Percentiles rank a stretch among this genome's conserved stretches.
Conservation (phyloP, 2,888 invertebrate genomes). For the Gordius sp. region DNA sequence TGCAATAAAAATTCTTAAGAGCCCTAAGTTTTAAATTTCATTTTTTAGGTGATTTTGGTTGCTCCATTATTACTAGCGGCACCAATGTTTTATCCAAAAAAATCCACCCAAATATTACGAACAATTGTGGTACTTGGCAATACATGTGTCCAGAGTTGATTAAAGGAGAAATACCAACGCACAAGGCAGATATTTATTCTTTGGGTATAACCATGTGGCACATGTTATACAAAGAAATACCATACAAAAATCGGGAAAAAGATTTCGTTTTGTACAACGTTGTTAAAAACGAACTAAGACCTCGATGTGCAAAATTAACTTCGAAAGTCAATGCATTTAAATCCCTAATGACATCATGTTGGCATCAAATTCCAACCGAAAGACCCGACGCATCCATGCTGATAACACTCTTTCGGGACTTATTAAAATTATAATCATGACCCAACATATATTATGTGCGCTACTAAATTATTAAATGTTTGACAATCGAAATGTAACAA, state of each 20-base stretch:
- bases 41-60: slow-evolving; percentile 35
- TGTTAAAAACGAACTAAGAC: not conserved
- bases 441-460: too few relatives aligned
- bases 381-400: too few relatives aligned
- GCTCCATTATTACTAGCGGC: slow-evolving; percentile 26
- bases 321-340: too few relatives aligned
- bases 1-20: too few relatives aligned
- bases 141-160: slow-evolving; percentile 38
- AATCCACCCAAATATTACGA: not conserved
- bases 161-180: slow-evolving; percentile 30
- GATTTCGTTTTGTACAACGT: not conserved
- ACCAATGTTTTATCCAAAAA: not conserved
- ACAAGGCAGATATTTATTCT: slow-evolving; percentile 36
- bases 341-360: too few relatives aligned
- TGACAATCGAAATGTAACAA: too few relatives aligned
- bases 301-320: too few relatives aligned
- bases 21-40: slow-evolving; percentile 28
- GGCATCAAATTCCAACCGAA: too few relatives aligned
- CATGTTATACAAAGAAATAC: slow-evolving; percentile 31
- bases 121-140: slow-evolving; percentile 33
- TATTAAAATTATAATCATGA: too few relatives aligned
- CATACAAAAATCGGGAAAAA: slow-evolving; percentile 28
- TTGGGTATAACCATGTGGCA: slow-evolving; percentile 39
- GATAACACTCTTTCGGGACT: too few relatives aligned
- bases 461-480: too few relatives aligned